These are phyloP conservation scores for Drosophila albomicans DNA, from an alignment of 1,140 invertebrate species.

Conservation along the genomic window DNA sequence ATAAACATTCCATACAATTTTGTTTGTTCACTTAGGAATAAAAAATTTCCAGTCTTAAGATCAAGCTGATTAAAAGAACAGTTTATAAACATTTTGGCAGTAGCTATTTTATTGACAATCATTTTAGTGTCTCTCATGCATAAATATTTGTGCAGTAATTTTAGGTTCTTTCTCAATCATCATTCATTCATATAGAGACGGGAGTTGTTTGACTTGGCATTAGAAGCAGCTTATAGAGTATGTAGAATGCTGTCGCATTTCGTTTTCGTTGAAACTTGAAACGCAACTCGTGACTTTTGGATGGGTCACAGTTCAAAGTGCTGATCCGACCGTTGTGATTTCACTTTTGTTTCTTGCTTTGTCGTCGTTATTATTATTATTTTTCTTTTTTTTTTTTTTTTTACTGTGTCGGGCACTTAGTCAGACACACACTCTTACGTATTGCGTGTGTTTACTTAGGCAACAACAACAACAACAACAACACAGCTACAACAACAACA, in stretches of 20 bases:
- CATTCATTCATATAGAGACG: too few species aligned
- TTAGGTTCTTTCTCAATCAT: too few species aligned
- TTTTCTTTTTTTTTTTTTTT: background rate
- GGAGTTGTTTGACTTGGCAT: too few species aligned
- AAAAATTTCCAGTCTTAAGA: too few species aligned
- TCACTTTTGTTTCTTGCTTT: slow-evolving; percentile 50
- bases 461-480: slow-evolving; percentile 55
- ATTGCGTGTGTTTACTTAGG: slow-evolving; percentile 54
- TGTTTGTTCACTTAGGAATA: too few species aligned
- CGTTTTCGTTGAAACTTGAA: background rate
- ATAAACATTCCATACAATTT: too few species aligned
- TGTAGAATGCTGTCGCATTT: background rate
- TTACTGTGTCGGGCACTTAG: slow-evolving; percentile 53
- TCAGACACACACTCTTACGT: slow-evolving; percentile 24
- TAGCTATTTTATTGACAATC: too few species aligned
- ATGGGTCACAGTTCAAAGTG: slow-evolving; percentile 67
- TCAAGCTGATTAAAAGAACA: too few species aligned
- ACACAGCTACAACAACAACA: slow-evolving; percentile 52
- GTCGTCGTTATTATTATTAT: slow-evolving; percentile 3
- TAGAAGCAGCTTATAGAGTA: too few species aligned
- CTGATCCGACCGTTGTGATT: slow-evolving; percentile 53
- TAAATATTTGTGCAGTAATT: too few species aligned
- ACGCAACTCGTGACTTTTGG: background rate
- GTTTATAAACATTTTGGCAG: too few species aligned
- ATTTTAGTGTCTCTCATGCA: too few species aligned